These are phyloP conservation scores for Pseudonaja textilis DNA, from an alignment of 2,113 vertebrate species.

Conservation along the genomic window DNA sequence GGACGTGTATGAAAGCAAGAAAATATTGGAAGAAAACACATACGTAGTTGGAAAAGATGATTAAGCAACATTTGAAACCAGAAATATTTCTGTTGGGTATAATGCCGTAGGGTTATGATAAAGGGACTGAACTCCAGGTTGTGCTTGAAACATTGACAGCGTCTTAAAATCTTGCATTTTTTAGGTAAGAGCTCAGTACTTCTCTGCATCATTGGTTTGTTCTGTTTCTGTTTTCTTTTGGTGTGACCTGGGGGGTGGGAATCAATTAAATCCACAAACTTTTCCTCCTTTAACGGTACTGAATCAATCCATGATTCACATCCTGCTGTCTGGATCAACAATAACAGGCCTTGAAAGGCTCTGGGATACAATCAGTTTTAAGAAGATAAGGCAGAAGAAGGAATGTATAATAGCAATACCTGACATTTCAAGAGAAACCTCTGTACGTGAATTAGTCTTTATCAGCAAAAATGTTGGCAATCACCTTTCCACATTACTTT, in stretches of 20 bases:
- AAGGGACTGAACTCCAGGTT: neutral
- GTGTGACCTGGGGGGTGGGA: neutral
- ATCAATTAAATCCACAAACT: neutral
- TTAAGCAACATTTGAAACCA: no score
- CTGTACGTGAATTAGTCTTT: neutral
- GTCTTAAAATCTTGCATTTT: neutral
- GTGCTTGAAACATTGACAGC: neutral
- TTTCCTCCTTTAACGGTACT: neutral
- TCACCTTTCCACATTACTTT: neutral
- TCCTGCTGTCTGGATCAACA: neutral
- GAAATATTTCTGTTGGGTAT: no score
- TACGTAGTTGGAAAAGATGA: no score
- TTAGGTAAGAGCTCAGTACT: neutral
- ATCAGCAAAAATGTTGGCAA: neutral
- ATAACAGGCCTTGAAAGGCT: neutral
- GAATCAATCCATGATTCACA: neutral
- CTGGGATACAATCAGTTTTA: neutral
- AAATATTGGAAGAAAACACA: no score
- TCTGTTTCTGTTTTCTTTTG: neutral
- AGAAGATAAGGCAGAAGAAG: neutral
- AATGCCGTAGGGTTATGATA: no score
- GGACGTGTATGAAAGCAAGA: no score
- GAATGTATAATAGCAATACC: neutral
- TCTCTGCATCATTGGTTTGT: neutral
- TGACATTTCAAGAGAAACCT: neutral